Percentiles rank a stretch among this genome's conserved stretches.
phyloP scores from a whole-genome alignment of 2,888 invertebrate species.

The Parapristionchus giblindavisi region DNA sequence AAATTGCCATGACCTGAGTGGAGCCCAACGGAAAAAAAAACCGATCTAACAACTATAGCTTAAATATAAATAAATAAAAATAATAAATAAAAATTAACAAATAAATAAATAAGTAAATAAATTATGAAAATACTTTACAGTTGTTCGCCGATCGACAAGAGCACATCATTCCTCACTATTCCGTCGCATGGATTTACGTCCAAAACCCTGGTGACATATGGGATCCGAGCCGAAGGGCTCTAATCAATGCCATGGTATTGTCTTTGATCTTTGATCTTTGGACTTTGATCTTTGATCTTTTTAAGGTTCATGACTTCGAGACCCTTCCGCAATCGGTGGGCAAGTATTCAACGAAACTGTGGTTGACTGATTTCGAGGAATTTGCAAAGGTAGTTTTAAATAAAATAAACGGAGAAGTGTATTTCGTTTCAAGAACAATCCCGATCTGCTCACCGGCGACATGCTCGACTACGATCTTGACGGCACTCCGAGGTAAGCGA shows the following conservation, averaged over 20 bases:
- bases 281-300: background rate
- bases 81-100: conserved; percentile 15
- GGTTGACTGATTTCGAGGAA: conserved; percentile 52
- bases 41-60: no score
- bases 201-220: conserved; percentile 64
- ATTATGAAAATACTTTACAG: conserved; percentile 40
- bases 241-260: conserved; percentile 6
- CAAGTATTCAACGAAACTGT: conserved; percentile 65
- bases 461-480: conserved; percentile 42
- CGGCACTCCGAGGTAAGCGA: background rate
- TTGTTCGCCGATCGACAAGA: conserved; percentile 60
- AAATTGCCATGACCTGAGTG: background rate
- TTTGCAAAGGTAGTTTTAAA: conserved; percentile 10
- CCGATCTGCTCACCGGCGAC: conserved; percentile 7
- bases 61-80: conserved; percentile 22
- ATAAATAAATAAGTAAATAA: no score
- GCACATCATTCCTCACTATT: conserved; percentile 66
- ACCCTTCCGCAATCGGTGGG: conserved; percentile 59
- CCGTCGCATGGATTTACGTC: conserved; percentile 63
- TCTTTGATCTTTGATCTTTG: background rate
- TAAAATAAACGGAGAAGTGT: background rate
- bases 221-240: conserved; percentile 41
- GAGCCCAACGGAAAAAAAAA: no score
- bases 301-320: conserved; percentile 59
- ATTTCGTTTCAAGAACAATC: background rate